A percentile compares a stretch with the other conserved stretches of the same genome.
Conservation (phyloP, 1,140 invertebrate genomes). For the Sogatella furcifera region DNA sequence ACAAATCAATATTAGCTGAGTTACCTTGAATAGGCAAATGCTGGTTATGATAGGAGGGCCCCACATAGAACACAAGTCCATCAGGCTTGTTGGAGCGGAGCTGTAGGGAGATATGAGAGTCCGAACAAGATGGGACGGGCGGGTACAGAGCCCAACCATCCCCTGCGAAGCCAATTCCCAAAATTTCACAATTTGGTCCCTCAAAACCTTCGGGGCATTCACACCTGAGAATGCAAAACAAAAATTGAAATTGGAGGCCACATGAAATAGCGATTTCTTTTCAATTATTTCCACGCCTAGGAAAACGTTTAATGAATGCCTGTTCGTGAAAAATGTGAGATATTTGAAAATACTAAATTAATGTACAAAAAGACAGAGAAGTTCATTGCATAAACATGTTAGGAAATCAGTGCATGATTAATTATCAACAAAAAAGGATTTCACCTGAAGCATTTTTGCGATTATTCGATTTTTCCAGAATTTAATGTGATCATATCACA, state of each 20-base stretch:
- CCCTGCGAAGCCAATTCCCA: conserved; percentile 75
- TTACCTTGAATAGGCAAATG: conserved; percentile 47
- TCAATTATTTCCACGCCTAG: too few species aligned
- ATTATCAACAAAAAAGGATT: too few species aligned
- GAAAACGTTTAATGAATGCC: too few species aligned
- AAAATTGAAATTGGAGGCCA: not conserved
- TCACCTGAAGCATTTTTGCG: too few species aligned
- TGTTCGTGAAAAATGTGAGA: too few species aligned
- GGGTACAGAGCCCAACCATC: conserved; percentile 83
- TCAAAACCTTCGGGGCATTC: conserved; percentile 54
- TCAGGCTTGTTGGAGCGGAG: conserved; percentile 57
- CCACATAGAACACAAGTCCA: conserved; percentile 85
- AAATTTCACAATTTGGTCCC: conserved; percentile 82
- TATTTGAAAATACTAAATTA: too few species aligned
- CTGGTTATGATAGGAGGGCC: conserved; percentile 56
- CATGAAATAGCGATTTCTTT: not conserved
- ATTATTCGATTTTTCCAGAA: too few species aligned
- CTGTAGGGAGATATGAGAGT: conserved; percentile 65
- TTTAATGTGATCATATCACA: too few species aligned
- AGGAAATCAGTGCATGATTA: too few species aligned
- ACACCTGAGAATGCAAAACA: conserved; percentile 36
- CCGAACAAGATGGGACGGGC: conserved; percentile 62
- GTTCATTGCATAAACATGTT: too few species aligned
- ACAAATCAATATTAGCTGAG: too few species aligned
- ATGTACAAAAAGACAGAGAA: too few species aligned